A percentile compares a stretch with the other conserved stretches of the same genome.
phyloP scores from a whole-genome alignment of 2,113 vertebrate genomes.

The Bungarus multicinctus region DNA sequence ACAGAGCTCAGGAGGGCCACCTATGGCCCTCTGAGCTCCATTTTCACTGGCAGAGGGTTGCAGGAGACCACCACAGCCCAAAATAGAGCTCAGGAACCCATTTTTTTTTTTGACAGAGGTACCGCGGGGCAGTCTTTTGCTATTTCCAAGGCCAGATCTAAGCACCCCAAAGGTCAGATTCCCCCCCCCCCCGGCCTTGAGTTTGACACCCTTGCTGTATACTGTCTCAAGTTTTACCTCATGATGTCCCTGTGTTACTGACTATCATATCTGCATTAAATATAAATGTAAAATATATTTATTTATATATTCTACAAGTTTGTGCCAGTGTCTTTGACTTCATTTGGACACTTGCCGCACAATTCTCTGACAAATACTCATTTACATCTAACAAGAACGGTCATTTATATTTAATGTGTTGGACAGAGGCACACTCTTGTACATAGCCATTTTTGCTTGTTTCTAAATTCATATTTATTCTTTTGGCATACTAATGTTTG shows the following conservation, averaged over 20 bases:
- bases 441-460: neutral
- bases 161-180: no score
- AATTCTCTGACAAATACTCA: neutral
- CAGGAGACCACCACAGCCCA: no score
- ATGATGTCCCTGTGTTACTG: neutral
- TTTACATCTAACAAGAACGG: neutral
- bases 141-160: no score
- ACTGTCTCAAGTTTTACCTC: neutral
- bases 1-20: no score
- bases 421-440: neutral
- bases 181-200: no score
- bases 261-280: neutral
- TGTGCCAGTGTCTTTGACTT: neutral
- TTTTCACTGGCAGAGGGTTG: no score
- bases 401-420: neutral
- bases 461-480: neutral
- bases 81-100: no score
- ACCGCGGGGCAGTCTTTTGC: no score
- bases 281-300: neutral
- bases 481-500: neutral
- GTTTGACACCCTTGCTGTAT: neutral
- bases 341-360: neutral
- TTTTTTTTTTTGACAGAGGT: no score
- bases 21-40: no score
- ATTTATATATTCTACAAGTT: neutral